These are phyloP conservation scores for Caenorhabditis becei DNA, from an alignment of 2,888 invertebrate genomes.

Conservation along the genomic window DNA sequence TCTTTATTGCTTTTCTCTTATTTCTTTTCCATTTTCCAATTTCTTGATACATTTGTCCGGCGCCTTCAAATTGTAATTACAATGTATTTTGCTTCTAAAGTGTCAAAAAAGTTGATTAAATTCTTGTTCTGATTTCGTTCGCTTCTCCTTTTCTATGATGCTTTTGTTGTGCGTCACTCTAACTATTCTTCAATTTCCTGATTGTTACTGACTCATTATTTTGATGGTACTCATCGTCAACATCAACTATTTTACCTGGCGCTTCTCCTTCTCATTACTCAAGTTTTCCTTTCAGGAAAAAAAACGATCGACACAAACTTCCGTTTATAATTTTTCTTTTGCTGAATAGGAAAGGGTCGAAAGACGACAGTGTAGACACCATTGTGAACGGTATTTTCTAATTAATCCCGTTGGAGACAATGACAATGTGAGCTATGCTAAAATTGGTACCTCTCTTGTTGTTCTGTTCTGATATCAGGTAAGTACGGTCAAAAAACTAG, in stretches of 20 bases:
- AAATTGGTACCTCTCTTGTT: slow-evolving; percentile 17
- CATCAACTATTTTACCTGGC: no score
- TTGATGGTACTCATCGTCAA: no score
- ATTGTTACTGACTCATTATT: no score
- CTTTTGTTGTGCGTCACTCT: background rate
- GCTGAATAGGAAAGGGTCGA: background rate
- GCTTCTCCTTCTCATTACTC: no score
- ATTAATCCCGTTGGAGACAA: background rate
- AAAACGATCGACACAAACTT: background rate
- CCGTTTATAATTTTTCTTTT: background rate
- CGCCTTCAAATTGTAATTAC: slow-evolving; percentile 49
- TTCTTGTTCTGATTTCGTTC: slow-evolving; percentile 44
- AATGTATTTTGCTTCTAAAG: slow-evolving; percentile 41
- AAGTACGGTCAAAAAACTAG: no score
- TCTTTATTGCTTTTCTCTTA: slow-evolving; percentile 15
- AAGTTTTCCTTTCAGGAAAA: background rate
- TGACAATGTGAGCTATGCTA: slow-evolving; percentile 53
- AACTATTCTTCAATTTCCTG: no score
- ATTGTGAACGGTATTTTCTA: background rate
- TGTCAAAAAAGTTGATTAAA: slow-evolving; percentile 53
- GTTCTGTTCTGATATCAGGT: background rate
- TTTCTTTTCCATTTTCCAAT: background rate
- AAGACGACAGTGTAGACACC: background rate
- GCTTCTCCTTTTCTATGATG: slow-evolving; percentile 1
- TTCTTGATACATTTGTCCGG: slow-evolving; percentile 37